phyloP scores from a whole-genome alignment of 2,888 invertebrate genomes.

The Oegoconia quadripuncta region DNA sequence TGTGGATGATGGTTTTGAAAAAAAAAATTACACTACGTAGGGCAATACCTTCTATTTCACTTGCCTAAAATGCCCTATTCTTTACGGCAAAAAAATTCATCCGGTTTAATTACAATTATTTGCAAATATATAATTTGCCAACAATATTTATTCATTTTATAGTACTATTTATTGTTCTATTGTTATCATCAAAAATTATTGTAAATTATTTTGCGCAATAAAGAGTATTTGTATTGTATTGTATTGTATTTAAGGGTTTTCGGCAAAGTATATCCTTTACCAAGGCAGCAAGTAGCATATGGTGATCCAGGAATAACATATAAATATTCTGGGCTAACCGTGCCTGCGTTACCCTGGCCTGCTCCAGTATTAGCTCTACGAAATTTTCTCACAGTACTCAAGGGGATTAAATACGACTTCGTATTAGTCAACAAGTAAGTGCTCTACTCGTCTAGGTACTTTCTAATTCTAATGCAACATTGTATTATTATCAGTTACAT shows the following conservation, averaged over 20 bases:
- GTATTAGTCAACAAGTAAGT: constrained; percentile 82
- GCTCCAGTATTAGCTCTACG: constrained; percentile 68
- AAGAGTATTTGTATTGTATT: no score
- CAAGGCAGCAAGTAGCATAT: constrained; percentile 84
- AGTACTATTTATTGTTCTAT: no score
- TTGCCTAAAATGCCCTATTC: no score
- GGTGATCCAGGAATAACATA: constrained; percentile 83
- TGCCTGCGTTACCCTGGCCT: constrained; percentile 83
- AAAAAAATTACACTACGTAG: not conserved
- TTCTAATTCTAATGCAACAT: not conserved
- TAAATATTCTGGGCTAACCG: constrained; percentile 81
- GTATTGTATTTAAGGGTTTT: constrained; percentile 78
- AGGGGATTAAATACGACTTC: constrained; percentile 81
- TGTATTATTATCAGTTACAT: not conserved
- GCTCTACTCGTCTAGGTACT: no score
- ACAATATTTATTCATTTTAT: no score
- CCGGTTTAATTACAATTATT: constrained; percentile 3
- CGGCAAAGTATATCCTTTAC: constrained; percentile 83
- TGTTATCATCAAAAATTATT: no score
- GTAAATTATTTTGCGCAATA: no score
- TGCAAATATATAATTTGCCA: no score
- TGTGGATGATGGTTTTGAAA: not conserved
- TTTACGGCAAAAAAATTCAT: no score
- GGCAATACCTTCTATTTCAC: no score
- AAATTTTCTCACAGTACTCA: constrained; percentile 67